These are phyloP conservation scores for Rhodeus uyekii DNA, from an alignment of 2,797 vertebrate genomes.

Conservation along the genomic window DNA sequence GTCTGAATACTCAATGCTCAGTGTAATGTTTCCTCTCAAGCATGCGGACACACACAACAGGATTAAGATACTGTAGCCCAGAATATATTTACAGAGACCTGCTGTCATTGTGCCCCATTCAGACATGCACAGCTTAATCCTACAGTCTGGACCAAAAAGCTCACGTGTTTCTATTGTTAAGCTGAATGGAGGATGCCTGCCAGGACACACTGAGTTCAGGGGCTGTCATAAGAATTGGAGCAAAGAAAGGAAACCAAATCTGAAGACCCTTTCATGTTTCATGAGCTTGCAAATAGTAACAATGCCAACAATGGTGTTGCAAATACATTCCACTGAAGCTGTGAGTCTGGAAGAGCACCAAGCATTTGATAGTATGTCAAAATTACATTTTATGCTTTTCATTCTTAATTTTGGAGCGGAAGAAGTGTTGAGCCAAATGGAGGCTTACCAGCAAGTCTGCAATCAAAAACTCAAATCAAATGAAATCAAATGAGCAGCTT, in stretches of 20 bases:
- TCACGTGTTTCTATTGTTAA: slow-evolving; percentile 39
- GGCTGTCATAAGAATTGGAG: slow-evolving; percentile 48
- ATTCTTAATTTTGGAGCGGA: not conserved
- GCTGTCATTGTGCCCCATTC: slow-evolving; percentile 21
- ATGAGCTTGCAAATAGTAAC: slow-evolving; percentile 38
- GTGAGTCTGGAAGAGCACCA: slow-evolving; percentile 2
- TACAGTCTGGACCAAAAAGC: slow-evolving; percentile 31
- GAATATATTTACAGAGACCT: slow-evolving; percentile 45
- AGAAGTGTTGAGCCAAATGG: not conserved
- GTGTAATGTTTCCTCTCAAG: not conserved
- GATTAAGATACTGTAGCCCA: slow-evolving; percentile 38
- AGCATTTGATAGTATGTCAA: not conserved
- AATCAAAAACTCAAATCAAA: not conserved
- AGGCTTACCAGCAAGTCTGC: not conserved
- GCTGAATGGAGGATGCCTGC: slow-evolving; percentile 37
- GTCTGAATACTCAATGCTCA: not conserved
- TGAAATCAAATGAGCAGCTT: not conserved
- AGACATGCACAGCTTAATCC: slow-evolving; percentile 55
- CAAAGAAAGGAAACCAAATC: slow-evolving; percentile 40
- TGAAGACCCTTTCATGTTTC: slow-evolving; percentile 38
- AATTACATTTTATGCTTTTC: not conserved
- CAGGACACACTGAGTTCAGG: slow-evolving; percentile 45
- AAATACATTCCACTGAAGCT: not conserved
- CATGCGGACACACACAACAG: slow-evolving; percentile 20
- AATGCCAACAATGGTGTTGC: slow-evolving; percentile 16